Conservation (phyloP, 2,113 vertebrate species). For the Paraplagusia blochii region DNA sequence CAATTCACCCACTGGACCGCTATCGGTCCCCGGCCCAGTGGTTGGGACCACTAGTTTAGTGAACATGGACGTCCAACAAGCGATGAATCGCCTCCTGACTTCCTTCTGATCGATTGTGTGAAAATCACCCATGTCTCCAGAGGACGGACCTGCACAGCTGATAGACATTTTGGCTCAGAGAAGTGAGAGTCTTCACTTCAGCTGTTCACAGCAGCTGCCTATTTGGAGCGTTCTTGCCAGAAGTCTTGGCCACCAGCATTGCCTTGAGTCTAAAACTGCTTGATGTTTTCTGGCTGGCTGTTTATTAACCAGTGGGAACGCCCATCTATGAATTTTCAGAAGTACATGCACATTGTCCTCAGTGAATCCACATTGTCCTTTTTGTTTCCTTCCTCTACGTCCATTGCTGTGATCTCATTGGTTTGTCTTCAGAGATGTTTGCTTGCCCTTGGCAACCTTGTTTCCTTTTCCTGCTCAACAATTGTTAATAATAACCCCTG, state of each 20-base stretch:
- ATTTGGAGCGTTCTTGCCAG: conserved; percentile 35
- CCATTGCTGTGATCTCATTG: conserved; percentile 33
- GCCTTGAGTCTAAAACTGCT: neutral
- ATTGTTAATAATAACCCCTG: conserved; percentile 68
- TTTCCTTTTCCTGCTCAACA: conserved; percentile 69
- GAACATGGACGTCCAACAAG: too few relatives aligned
- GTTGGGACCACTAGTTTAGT: too few relatives aligned
- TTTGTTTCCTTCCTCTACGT: conserved; percentile 53
- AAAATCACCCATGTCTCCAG: conserved; percentile 23
- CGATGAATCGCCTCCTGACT: conserved; percentile 20
- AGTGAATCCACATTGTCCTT: conserved; percentile 55
- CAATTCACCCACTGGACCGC: too few relatives aligned
- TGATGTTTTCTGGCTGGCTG: conserved; percentile 7
- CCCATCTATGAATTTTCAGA: neutral
- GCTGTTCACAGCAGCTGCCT: conserved; percentile 71
- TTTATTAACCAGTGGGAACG: conserved; percentile 6
- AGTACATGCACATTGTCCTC: conserved; percentile 29
- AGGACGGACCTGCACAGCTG: conserved; percentile 63
- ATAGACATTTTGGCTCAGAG: conserved; percentile 67
- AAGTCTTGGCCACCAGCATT: conserved; percentile 15
- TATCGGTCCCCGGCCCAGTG: too few relatives aligned
- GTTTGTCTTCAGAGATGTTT: conserved; percentile 58
- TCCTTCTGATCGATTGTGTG: conserved; percentile 12
- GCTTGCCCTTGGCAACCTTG: conserved; percentile 48
- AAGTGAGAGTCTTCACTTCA: conserved; percentile 57